These are phyloP conservation scores for Spongilla lacustris DNA, from an alignment of 37 sponge, comb jelly and placozoan species.

Conservation along the genomic window DNA sequence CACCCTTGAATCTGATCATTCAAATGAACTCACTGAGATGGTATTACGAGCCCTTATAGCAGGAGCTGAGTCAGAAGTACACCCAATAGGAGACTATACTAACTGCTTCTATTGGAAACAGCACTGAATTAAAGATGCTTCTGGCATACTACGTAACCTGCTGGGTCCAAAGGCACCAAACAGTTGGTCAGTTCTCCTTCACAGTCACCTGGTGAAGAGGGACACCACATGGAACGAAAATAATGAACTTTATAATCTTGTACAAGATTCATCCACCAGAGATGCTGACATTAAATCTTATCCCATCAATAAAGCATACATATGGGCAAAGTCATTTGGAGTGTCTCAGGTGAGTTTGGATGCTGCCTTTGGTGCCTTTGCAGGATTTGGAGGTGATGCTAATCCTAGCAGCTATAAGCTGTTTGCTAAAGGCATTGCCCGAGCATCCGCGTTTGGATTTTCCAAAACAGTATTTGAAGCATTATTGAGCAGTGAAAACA, in stretches of 20 bases:
- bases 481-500: not conserved
- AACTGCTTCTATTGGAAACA: not conserved
- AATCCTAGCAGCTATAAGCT: constrained; percentile 8
- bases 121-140: not conserved
- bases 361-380: constrained; percentile 57
- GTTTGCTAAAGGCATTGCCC: constrained; percentile 46
- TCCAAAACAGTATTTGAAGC: constrained; percentile 17
- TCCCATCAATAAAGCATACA: constrained; percentile 63
- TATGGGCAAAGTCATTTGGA: constrained; percentile 67
- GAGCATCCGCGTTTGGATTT: constrained; percentile 43
- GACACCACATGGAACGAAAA: not conserved
- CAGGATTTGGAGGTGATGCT: constrained; percentile 26
- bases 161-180: not conserved
- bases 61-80: not conserved
- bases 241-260: constrained; percentile 28
- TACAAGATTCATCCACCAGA: constrained; percentile 32
- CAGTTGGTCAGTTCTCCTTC: not conserved
- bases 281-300: constrained; percentile 39
- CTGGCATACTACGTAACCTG: not conserved
- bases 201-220: not conserved
- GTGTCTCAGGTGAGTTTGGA: constrained; percentile 30
- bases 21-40: not conserved
- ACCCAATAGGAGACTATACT: not conserved
- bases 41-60: not conserved
- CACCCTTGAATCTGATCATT: not conserved